phyloP scores from a whole-genome alignment of 2,113 vertebrate genomes.

The Trichechus manatus region DNA sequence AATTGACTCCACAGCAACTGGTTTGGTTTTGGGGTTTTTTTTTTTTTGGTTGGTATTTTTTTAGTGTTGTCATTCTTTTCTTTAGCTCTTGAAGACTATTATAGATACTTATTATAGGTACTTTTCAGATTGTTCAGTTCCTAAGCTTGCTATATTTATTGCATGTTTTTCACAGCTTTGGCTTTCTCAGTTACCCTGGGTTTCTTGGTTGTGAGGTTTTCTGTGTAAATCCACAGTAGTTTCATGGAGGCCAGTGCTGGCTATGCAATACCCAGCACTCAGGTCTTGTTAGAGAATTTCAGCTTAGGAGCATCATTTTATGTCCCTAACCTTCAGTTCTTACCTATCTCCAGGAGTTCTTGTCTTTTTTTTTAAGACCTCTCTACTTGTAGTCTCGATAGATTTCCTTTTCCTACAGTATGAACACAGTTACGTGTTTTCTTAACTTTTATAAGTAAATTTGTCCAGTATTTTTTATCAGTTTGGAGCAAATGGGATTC shows the following conservation, averaged over 20 bases:
- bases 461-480: not conserved
- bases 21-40: too few relatives aligned
- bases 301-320: not conserved
- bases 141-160: not conserved
- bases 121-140: not conserved
- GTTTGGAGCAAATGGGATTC: not conserved
- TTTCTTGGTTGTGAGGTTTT: not conserved
- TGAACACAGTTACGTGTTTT: conserved; percentile 26
- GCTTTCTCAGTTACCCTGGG: not conserved
- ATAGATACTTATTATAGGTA: not conserved
- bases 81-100: conserved; percentile 27
- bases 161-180: not conserved
- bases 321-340: not conserved
- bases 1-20: not conserved
- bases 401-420: not conserved
- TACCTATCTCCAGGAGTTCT: not conserved
- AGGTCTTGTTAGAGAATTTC: not conserved
- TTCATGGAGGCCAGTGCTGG: not conserved
- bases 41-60: too few relatives aligned
- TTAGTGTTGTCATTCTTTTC: too few relatives aligned
- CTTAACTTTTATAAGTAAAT: conserved; percentile 12
- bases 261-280: not conserved
- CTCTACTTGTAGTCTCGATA: not conserved
- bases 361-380: not conserved
- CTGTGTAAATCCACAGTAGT: not conserved